Base-by-base conservation (phyloP, 1,140 invertebrate species). In the Pinna nobilis region DNA sequence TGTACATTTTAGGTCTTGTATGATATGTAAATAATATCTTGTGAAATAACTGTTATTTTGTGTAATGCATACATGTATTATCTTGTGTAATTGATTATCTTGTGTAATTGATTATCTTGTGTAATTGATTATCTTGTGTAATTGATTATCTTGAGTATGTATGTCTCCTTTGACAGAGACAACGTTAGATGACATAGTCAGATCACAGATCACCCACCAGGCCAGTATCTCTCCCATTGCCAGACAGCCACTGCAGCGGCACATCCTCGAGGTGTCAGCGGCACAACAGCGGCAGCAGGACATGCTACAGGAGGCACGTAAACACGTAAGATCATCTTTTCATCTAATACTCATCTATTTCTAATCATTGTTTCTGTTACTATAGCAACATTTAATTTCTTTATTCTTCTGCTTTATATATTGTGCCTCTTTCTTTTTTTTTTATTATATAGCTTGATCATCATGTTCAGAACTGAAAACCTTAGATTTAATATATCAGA, bases 221-320 rank as follows among this genome's bases (percentile, higher is more conserved):
- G 67, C 73, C 30, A 76, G 73, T 72, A 67, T 79, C 6, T 60
- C 60, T 5, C 78, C 77, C 23, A 50, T 77, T 9, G 61, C 67
- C 59, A 68, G 84, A 68, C 70, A 70, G 53, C 55, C 77, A 37
- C 28, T 57, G 28, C 73, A 78, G 35, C 79, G 79, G 15, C 85
- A 84, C 64, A 76, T 85, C 23, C 57, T 86, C 18, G 83, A 85
- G 33, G 77, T 86, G 25, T 84, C 83, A 5, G 82, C 83, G 23
- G 80, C 82, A 7, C 83, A 85, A 53, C 82, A 84, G 67, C 67
- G 85, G 41, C 84, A 86, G 51, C 81, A 84, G 69, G 79, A 84
- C 49, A 63, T 79, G 11, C 67, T 84, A 9, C 66, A 61, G 35
- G 76, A 78, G 64, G 47, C 50, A 23, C 44, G 51, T 23, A 69